Percentiles rank a stretch among this genome's conserved stretches.
phyloP scores from a whole-genome alignment of 1,140 invertebrate species.

The Pachyrhynchus sulphureomaculatus region DNA sequence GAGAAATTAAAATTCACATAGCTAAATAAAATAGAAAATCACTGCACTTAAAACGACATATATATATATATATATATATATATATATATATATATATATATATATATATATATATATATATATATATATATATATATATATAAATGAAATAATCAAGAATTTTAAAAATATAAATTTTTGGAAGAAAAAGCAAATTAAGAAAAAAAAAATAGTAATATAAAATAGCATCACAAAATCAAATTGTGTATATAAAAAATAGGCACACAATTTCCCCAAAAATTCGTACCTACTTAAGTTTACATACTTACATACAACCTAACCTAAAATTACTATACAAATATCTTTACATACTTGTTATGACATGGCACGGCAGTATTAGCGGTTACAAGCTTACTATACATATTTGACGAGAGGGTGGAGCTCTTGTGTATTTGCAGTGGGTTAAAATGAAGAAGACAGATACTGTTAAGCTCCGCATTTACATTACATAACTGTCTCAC shows the following conservation, averaged over 20 bases:
- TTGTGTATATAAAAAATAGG: conserved; percentile 8
- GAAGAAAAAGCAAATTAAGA: conserved; percentile 1
- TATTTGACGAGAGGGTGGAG: conserved; percentile 25
- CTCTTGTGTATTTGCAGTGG: too few species aligned
- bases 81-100: too few species aligned
- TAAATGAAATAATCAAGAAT: too few species aligned
- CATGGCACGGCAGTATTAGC: conserved; percentile 49
- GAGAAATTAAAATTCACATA: background rate
- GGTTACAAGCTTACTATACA: conserved; percentile 43
- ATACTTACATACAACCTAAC: conserved; percentile 45
- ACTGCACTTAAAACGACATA: background rate
- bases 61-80: too few species aligned
- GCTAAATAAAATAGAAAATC: background rate
- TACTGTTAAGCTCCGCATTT: too few species aligned
- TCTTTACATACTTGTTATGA: conserved; percentile 43
- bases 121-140: background rate
- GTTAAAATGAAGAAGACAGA: too few species aligned
- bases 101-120: too few species aligned
- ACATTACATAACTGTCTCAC: too few species aligned
- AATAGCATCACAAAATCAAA: conserved; percentile 13
- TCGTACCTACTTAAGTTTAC: conserved; percentile 26
- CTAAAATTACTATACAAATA: conserved; percentile 47
- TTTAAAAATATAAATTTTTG: too few species aligned
- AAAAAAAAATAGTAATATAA: background rate
- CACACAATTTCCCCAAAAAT: conserved; percentile 7